Conservation (phyloP, 92 coral and sea anemone species). For the Phenganax marumi region DNA sequence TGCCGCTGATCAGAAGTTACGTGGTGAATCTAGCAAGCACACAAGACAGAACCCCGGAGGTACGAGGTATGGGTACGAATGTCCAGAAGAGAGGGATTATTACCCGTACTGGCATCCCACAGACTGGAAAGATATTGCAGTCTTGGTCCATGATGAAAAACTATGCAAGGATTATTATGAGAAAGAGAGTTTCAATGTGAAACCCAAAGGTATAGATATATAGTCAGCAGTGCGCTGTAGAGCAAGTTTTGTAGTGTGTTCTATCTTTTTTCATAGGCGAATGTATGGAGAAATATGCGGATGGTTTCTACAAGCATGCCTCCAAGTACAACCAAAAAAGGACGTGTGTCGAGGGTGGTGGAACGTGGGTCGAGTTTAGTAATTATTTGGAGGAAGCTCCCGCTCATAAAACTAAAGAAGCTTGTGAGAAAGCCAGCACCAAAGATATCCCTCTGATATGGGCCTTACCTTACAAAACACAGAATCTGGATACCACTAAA, state of each 20-base stretch:
- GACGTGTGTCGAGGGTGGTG: slow-evolving; percentile 71
- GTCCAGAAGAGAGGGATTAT: slow-evolving; percentile 96
- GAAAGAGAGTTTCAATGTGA: slow-evolving; percentile 89
- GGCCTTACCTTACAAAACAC: slow-evolving; percentile 71
- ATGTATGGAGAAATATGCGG: slow-evolving; percentile 75
- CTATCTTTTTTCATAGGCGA: slow-evolving; percentile 54
- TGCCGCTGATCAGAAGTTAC: slow-evolving; percentile 90
- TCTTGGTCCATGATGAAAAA: slow-evolving; percentile 67
- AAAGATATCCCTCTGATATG: slow-evolving; percentile 41
- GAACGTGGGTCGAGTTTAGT: slow-evolving; percentile 80
- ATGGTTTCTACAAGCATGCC: slow-evolving; percentile 67
- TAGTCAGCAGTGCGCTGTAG: too few species aligned
- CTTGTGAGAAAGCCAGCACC: slow-evolving; percentile 57
- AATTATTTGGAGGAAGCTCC: slow-evolving; percentile 74
- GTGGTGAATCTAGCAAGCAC: slow-evolving; percentile 74
- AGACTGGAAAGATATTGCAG: slow-evolving; percentile 95
- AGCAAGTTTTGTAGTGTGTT: neutral
- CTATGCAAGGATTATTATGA: slow-evolving; percentile 67
- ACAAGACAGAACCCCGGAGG: slow-evolving; percentile 98
- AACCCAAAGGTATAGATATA: slow-evolving; percentile 70
- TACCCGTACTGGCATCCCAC: slow-evolving; percentile 99
- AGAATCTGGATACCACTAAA: slow-evolving; percentile 19
- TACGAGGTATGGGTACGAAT: slow-evolving; percentile 92
- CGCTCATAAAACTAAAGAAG: slow-evolving; percentile 24
- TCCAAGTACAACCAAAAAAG: slow-evolving; percentile 74